Evolutionary conservation across 2,797 vertebrate species (phyloP).

Genomic region (Pterois miles): DNA sequence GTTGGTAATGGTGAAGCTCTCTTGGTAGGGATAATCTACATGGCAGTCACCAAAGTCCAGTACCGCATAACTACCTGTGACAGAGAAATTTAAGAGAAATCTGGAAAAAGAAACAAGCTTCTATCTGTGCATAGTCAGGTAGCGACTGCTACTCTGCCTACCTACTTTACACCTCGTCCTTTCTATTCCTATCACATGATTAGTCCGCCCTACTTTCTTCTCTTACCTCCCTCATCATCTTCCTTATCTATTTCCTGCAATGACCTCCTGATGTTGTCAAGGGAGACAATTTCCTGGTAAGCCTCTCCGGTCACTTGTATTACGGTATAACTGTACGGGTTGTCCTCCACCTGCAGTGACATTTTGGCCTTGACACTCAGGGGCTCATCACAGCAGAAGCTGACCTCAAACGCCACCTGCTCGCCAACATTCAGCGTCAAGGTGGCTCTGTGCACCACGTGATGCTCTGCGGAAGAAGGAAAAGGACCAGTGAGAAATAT

Average conservation of each 20-base stretch:
- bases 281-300: constrained; percentile 84
- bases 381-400: constrained; percentile 80
- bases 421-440: constrained; percentile 78
- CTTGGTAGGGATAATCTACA: constrained; percentile 69
- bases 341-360: constrained; percentile 82
- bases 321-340: constrained; percentile 79
- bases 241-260: constrained; percentile 48
- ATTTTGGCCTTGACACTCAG: constrained; percentile 78
- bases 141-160: neutral
- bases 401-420: constrained; percentile 81
- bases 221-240: constrained; percentile 72
- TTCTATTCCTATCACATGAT: neutral
- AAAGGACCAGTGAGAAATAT: neutral
- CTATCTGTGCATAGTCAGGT: neutral
- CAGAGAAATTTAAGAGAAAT: neutral
- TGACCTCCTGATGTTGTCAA: constrained; percentile 83
- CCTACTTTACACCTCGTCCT: neutral
- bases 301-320: constrained; percentile 87
- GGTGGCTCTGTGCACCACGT: constrained; percentile 68
- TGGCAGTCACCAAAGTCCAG: constrained; percentile 89
- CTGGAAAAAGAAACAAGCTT: neutral
- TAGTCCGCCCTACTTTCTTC: neutral
- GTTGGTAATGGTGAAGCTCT: constrained; percentile 90
- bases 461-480: constrained; percentile 50
- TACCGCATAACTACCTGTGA: constrained; percentile 78